Conservation (phyloP, 2,888 invertebrate species). For the Hypercompe scribonia region DNA sequence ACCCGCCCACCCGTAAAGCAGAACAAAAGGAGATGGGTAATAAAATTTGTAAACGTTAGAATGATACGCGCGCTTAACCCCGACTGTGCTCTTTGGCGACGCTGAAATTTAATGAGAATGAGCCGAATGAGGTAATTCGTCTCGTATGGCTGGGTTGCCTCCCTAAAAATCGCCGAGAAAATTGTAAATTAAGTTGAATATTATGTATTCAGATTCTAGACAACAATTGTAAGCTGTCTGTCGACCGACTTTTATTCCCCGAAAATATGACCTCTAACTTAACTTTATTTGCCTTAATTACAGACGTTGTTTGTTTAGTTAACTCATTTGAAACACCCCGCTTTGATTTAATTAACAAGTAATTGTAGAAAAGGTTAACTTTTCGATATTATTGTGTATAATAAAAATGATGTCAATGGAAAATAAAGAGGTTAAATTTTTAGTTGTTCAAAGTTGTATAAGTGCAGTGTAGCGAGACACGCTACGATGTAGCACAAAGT, state of each 20-base stretch:
- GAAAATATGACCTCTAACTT: conserved; percentile 44
- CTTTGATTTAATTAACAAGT: conserved; percentile 45
- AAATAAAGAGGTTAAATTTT: conserved; percentile 43
- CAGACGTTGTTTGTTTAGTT: conserved; percentile 41
- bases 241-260: conserved; percentile 30
- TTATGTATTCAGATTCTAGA: conserved; percentile 36
- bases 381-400: conserved; percentile 31
- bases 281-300: conserved; percentile 49
- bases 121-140: conserved; percentile 67
- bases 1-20: conserved; percentile 59
- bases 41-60: conserved; percentile 84
- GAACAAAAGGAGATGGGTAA: conserved; percentile 79
- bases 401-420: conserved; percentile 22
- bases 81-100: conserved; percentile 68
- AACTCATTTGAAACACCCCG: conserved; percentile 42
- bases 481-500: conserved; percentile 64
- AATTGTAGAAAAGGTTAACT: conserved; percentile 39
- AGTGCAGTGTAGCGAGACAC: conserved; percentile 55
- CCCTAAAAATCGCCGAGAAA: conserved; percentile 53
- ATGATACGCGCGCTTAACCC: conserved; percentile 83
- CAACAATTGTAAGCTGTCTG: conserved; percentile 37
- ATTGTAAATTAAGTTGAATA: conserved; percentile 37
- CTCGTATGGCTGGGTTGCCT: conserved; percentile 59
- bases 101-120: conserved; percentile 72
- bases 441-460: conserved; percentile 58